phyloP scores from a whole-genome alignment of 64 coral and sea anemone species.

The Hydrozoanthus tunicans region DNA sequence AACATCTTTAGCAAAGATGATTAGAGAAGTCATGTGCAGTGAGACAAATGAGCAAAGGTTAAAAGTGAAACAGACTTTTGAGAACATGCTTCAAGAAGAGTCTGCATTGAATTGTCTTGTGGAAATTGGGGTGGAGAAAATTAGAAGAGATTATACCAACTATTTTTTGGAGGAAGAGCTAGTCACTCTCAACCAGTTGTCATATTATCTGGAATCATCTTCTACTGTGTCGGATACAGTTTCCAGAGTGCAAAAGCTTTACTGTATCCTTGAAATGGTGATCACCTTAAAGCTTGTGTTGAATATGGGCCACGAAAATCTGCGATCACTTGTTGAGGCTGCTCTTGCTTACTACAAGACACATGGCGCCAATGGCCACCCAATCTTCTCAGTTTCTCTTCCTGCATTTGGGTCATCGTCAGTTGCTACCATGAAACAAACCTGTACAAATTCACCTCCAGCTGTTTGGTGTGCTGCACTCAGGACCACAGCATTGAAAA shows the following conservation, averaged over 20 bases:
- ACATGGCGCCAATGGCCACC: constrained; percentile 47
- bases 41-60: constrained; percentile 74
- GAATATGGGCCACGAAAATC: constrained; percentile 73
- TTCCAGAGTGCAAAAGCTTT: constrained; percentile 75
- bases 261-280: constrained; percentile 77
- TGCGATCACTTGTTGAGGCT: constrained; percentile 68
- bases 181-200: constrained; percentile 79
- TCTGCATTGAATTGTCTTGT: constrained; percentile 62
- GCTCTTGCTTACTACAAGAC: constrained; percentile 75
- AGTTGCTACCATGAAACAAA: constrained; percentile 68
- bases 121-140: constrained; percentile 83
- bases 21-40: constrained; percentile 69
- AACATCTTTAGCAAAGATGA: constrained; percentile 71
- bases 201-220: constrained; percentile 58
- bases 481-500: constrained; percentile 64
- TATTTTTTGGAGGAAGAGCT: constrained; percentile 84
- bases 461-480: constrained; percentile 84
- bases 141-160: constrained; percentile 73
- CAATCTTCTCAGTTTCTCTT: constrained; percentile 85
- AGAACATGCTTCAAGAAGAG: constrained; percentile 44
- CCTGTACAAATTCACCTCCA: constrained; percentile 61
- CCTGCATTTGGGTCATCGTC: constrained; percentile 80
- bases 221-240: constrained; percentile 45
- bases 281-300: constrained; percentile 77
- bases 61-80: constrained; percentile 71